Evolutionary conservation across 2,888 invertebrate genomes (phyloP).

Genomic region (Nemapogon koenigi): DNA sequence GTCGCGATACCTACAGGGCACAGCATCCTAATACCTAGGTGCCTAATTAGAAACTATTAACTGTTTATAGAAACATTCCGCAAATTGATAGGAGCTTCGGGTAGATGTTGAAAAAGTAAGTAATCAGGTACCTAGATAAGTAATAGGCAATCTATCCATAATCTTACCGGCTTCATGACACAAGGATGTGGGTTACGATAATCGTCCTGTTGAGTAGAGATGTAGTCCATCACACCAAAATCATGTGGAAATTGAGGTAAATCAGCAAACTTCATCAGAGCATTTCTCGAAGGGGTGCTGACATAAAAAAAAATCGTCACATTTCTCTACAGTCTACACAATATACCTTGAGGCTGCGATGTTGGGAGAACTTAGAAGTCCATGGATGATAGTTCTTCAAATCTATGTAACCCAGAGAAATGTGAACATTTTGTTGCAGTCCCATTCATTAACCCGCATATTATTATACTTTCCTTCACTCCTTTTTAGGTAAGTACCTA

Average conservation of each 20-base stretch:
- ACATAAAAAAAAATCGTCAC: conserved; percentile 6
- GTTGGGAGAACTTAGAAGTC: too few relatives aligned
- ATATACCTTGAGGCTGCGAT: too few relatives aligned
- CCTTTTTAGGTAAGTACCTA: too few relatives aligned
- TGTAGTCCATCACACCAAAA: conserved; percentile 50
- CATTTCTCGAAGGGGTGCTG: conserved; percentile 49
- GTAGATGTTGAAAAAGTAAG: too few relatives aligned
- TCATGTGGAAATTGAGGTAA: conserved; percentile 42
- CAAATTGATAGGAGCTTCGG: neutral
- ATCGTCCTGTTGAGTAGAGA: conserved; percentile 57
- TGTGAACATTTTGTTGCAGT: too few relatives aligned
- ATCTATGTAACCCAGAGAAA: too few relatives aligned
- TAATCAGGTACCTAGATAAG: neutral
- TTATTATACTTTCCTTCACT: too few relatives aligned
- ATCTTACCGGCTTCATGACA: conserved; percentile 48
- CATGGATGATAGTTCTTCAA: too few relatives aligned
- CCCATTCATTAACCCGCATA: too few relatives aligned
- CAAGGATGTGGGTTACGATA: conserved; percentile 54
- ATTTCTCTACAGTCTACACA: too few relatives aligned
- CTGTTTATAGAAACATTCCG: neutral
- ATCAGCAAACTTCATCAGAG: conserved; percentile 43
- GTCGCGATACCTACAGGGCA: neutral
- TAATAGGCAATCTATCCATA: neutral
- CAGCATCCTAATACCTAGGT: too few relatives aligned
- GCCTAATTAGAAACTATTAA: too few relatives aligned